A percentile compares a stretch with the other conserved stretches of the same genome.
Evolutionary conservation across 2,797 vertebrate species (phyloP).

Genomic region (Lacerta agilis): DNA sequence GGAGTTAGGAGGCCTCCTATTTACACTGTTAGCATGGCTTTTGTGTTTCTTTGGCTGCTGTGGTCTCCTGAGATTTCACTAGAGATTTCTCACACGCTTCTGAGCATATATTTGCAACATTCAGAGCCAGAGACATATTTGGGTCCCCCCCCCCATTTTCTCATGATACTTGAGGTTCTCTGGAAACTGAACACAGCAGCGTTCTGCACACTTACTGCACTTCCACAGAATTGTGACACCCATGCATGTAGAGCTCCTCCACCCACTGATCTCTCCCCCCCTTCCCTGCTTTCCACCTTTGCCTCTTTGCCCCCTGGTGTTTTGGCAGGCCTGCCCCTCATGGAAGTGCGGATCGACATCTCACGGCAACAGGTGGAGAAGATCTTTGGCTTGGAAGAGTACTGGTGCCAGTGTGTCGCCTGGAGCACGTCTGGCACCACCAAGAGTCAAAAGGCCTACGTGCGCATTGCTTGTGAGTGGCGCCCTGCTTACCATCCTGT

Average conservation of each 20-base stretch:
- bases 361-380: constrained; percentile 99
- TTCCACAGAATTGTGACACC: neutral
- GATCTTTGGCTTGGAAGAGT: constrained; percentile 96
- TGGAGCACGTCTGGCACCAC: constrained; percentile 98
- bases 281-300: neutral
- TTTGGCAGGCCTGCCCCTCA: constrained; percentile 87
- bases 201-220: too few species aligned
- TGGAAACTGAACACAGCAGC: neutral
- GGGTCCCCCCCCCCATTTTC: neutral
- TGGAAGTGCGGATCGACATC: constrained; percentile 97
- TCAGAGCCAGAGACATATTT: neutral
- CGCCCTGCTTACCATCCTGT: neutral
- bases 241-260: neutral
- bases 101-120: neutral
- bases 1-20: neutral
- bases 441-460: constrained; percentile 97
- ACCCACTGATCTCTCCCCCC: neutral
- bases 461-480: constrained; percentile 95
- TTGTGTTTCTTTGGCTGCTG: neutral
- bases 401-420: constrained; percentile 99
- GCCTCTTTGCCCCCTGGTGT: neutral
- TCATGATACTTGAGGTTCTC: neutral
- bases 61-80: neutral
- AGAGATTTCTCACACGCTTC: neutral
- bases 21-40: neutral